Evolutionary conservation across 1,140 invertebrate species (phyloP), one percentile per base, ranked within the genome.

Genomic region (Drosophila kanapiae): DNA sequence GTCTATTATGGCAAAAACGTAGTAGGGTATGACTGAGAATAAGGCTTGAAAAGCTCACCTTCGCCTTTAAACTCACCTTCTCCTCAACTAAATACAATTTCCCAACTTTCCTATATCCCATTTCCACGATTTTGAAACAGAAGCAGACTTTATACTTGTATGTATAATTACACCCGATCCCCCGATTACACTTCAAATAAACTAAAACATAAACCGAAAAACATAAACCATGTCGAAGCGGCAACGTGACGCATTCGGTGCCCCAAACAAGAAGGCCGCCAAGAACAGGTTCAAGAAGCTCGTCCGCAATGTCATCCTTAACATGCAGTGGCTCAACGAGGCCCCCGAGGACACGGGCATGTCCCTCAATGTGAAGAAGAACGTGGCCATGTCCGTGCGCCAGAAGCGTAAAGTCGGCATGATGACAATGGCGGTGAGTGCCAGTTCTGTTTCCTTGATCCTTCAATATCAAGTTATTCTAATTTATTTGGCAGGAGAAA

Each of bases 361-460:
- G 6, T 71, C 85, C 1, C 65, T 78, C 29, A 87, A 88, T 37
- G 84, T 68, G 7, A 87, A 78, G 16, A 75, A 64, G 38, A 87
- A 86, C 16, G 82, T 86, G 0, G 82, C 82, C 6, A 57, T 84
- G 23, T 16, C 80, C 6, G 51, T 88, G 13, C 59, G 84, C 0
- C 80, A 80, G 11, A 87, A 87, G 62, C 80, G 84, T 2, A 88
- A 88, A 33, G 47, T 54, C 5, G 84, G 84, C 29, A 64, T 87
- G 43, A 51, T 87, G 35, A 87, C 84, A 1, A 65, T 75, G 56
- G 63, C 72, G 18, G 84, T 87, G 42, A 75, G 51, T 65, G 23
- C 23, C 23, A 23, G n/a, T n/a, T n/a, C 23, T 23, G 23, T 3
- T 23, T 23, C 13, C 27, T 5, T 42, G 10, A 33, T 18, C 7